Conservation (phyloP, 1,140 invertebrate genomes). For the Drosophila orena region DNA sequence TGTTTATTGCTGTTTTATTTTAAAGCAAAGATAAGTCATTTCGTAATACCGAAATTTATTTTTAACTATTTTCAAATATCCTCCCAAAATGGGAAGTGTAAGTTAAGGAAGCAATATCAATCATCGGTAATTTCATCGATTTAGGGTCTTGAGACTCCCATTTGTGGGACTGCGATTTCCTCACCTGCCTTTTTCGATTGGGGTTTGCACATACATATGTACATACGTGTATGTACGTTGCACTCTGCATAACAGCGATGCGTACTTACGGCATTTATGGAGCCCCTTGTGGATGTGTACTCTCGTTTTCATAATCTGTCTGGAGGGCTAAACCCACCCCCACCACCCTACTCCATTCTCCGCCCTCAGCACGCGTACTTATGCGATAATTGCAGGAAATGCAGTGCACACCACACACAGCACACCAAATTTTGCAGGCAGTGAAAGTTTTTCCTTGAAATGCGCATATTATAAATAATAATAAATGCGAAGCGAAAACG, state of each 20-base stretch:
- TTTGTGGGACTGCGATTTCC: not conserved
- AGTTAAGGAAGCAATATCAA: not conserved
- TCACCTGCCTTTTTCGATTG: not conserved
- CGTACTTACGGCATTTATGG: not conserved
- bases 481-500: slow-evolving; percentile 49
- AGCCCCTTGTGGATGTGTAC: not conserved
- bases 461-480: slow-evolving; percentile 66
- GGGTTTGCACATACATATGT: not conserved
- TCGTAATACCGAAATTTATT: no score
- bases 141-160: not conserved
- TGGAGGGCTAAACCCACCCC: not conserved
- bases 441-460: slow-evolving; percentile 73
- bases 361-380: slow-evolving; percentile 29
- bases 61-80: no score
- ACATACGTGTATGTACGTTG: no score
- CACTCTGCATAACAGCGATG: slow-evolving; percentile 10
- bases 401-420: slow-evolving; percentile 10
- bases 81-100: no score
- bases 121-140: not conserved
- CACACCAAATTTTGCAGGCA: slow-evolving; percentile 38
- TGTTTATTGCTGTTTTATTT: no score
- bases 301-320: not conserved
- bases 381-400: slow-evolving; percentile 71
- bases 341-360: not conserved
- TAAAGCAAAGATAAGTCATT: no score